Percentiles rank a stretch among this genome's conserved stretches.
phyloP scores from a whole-genome alignment of 2,113 vertebrate genomes.

The Protomyctophum bolini region DNA sequence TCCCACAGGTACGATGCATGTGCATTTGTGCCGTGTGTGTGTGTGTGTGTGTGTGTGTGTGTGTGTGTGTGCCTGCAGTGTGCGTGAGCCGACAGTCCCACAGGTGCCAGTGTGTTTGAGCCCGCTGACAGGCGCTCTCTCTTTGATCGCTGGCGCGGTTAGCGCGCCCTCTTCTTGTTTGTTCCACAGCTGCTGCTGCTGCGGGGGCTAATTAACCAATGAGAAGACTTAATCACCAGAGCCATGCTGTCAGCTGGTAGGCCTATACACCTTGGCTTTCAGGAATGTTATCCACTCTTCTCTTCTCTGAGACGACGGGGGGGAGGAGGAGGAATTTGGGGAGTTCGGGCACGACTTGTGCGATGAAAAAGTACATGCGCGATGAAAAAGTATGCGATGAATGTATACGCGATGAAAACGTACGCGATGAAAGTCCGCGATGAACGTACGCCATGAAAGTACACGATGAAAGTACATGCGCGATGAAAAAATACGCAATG shows the following conservation, averaged over 20 bases:
- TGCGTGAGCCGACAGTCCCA: conserved; percentile 65
- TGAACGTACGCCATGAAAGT: not conserved
- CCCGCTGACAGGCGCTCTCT: conserved; percentile 73
- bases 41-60: conserved; percentile 9
- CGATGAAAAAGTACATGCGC: no score
- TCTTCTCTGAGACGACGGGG: conserved; percentile 32
- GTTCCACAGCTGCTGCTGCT: conserved; percentile 65
- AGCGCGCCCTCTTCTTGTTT: conserved; percentile 66
- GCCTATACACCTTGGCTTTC: conserved; percentile 72
- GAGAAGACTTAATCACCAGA: conserved; percentile 77
- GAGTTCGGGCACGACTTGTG: no score
- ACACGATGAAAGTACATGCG: no score
- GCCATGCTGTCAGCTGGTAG: conserved; percentile 66
- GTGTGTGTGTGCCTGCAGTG: conserved; percentile 32
- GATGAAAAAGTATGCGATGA: no score
- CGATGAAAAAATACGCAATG: no score
- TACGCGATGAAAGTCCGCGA: conserved; percentile 19
- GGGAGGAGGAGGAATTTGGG: not conserved
- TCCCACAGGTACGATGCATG: not conserved
- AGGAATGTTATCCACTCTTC: conserved; percentile 42
- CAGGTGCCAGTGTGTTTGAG: conserved; percentile 70
- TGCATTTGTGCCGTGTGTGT: not conserved
- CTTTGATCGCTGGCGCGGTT: conserved; percentile 74
- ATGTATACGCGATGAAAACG: no score
- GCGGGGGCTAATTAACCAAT: conserved; percentile 80